Percentiles rank a stretch among this genome's conserved stretches.
Conservation (phyloP, 2,888 invertebrate genomes). For the Orthosia cruda region DNA sequence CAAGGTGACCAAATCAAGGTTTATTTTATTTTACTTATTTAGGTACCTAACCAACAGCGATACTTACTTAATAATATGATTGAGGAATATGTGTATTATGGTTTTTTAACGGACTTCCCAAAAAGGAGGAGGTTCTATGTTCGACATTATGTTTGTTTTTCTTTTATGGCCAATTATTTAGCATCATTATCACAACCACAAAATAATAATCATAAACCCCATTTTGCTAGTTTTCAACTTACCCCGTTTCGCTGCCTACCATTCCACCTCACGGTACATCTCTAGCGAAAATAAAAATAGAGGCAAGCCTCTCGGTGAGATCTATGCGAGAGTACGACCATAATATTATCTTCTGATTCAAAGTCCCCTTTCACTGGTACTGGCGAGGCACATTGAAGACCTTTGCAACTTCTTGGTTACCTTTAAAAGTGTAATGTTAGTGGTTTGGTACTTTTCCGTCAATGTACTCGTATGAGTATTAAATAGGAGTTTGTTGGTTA, state of each 20-base stretch:
- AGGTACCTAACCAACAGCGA: too few species aligned
- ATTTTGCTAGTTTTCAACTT: conserved; percentile 29
- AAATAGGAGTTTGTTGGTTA: background rate
- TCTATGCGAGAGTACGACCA: conserved; percentile 81
- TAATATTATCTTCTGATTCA: conserved; percentile 89
- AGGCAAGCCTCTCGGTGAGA: conserved; percentile 72
- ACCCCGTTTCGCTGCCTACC: conserved; percentile 30
- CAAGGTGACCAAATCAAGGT: background rate
- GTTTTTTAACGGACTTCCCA: too few species aligned
- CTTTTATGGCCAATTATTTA: too few species aligned
- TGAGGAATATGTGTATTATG: too few species aligned
- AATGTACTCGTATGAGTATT: background rate
- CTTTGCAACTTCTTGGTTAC: conserved; percentile 49
- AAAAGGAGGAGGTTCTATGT: too few species aligned
- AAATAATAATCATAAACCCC: too few species aligned
- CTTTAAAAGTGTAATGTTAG: conserved; percentile 7
- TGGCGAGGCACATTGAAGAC: conserved; percentile 32
- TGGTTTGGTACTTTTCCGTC: conserved; percentile 20
- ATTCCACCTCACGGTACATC: conserved; percentile 80
- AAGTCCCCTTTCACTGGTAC: conserved; percentile 77
- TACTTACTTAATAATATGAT: too few species aligned
- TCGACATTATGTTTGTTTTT: too few species aligned
- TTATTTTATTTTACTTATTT: too few species aligned
- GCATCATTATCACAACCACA: too few species aligned
- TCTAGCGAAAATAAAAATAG: conserved; percentile 89